Evolutionary conservation across 2,113 vertebrate genomes (phyloP), one percentile per base, ranked within the genome.

Genomic region (Pampusana beccarii): DNA sequence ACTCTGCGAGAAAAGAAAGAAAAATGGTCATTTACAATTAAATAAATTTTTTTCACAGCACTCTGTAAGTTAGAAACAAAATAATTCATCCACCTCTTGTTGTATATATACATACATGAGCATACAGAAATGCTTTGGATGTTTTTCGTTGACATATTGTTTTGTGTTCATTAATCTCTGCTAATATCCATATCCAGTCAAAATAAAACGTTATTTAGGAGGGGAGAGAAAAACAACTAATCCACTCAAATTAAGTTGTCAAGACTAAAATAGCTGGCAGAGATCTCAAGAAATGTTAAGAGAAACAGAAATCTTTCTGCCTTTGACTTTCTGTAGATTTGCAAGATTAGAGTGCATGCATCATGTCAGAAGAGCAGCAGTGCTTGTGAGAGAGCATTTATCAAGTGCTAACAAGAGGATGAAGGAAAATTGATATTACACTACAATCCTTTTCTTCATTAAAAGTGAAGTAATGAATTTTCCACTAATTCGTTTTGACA

Each of bases 401-500:
- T 95, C 90, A 97, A 89, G 44, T 44, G n/a, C 48, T 95, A 93
- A 95, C 60, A 71, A 69, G 85, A 92, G 33, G 51, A 62, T 65
- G 86, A 87, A 82, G 72, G 44, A 65, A 91, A 94, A 78, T 53
- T 87, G 93, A 92, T 97, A 94, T 75, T 38, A 57, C 86, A 61
- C 77, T 66, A 88, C 46, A 90, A 66, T 62, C 79, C 86, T 94
- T 71, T 69, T 87, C 79, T 71, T 95, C 12, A 28, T 85, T 82
- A 92, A 91, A 92, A 93, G 33, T 80, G 62, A 81, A 88, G 42
- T 71, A 93, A 34, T 91, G 70, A 60, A 92, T 86, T 96, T 90
- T 86, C 36, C 8, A 60, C 61, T 95, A 93, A 93, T 94, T 96
- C 42, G 3, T 92, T 96, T 80, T 93, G 95, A 95, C 67, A 94